Conservation (phyloP, 2,797 vertebrate genomes). For the Rhinoraja longicauda region DNA sequence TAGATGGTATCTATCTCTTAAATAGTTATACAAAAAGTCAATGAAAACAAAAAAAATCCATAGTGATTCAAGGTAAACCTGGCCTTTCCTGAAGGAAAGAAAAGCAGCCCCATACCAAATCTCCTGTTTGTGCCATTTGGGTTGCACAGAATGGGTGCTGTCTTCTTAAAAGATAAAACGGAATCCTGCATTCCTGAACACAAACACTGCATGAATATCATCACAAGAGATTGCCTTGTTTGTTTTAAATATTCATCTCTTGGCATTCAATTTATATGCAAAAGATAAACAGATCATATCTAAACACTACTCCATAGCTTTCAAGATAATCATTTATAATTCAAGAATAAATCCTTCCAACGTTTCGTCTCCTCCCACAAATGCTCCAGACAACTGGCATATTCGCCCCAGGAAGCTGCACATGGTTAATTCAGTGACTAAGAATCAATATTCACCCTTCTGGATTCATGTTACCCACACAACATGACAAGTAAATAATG, state of each 20-base stretch:
- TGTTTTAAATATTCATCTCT: background rate
- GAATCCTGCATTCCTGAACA: background rate
- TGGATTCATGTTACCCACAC: no score
- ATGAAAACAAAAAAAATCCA: background rate
- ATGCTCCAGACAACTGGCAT: background rate
- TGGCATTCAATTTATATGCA: background rate
- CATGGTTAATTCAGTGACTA: no score
- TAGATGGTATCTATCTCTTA: background rate
- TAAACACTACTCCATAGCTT: background rate
- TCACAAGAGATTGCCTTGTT: background rate
- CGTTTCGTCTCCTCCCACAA: background rate
- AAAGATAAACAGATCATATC: background rate
- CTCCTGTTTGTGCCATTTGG: background rate
- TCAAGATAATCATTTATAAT: background rate
- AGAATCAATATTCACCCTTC: background rate
- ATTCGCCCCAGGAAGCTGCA: no score
- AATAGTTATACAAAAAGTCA: background rate
- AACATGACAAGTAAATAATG: background rate
- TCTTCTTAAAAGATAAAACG: background rate
- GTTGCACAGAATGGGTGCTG: background rate
- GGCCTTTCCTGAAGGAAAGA: background rate
- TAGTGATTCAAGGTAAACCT: background rate
- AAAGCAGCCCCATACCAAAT: background rate
- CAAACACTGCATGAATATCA: background rate
- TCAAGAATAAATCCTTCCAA: constrained; percentile 3